Conservation (phyloP, 2,113 vertebrate genomes). For the Mirza zaza region DNA sequence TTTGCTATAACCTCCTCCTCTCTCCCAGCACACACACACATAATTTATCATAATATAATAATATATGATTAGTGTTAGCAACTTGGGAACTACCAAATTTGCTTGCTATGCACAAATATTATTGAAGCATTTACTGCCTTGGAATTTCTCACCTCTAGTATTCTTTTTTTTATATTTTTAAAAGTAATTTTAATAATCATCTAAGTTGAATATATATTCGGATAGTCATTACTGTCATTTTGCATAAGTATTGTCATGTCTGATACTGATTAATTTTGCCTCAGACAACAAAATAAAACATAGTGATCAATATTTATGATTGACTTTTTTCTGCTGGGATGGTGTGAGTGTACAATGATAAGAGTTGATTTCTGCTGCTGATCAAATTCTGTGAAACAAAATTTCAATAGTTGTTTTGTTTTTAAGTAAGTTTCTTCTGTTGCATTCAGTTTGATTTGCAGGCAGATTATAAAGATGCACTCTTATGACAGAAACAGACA, state of each 20-base stretch:
- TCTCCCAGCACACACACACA: background rate
- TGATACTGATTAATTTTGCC: conserved; percentile 30
- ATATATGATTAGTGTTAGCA: background rate
- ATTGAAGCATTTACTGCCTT: background rate
- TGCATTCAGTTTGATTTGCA: background rate
- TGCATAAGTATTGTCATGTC: background rate
- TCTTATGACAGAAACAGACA: background rate
- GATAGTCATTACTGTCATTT: background rate
- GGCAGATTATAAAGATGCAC: background rate
- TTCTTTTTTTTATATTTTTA: background rate
- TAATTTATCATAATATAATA: background rate
- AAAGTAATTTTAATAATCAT: conserved; percentile 39
- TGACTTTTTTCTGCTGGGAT: background rate
- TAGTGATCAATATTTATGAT: conserved; percentile 8
- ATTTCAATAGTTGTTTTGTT: conserved; percentile 52
- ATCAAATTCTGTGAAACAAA: background rate
- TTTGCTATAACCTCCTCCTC: background rate
- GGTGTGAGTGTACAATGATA: background rate
- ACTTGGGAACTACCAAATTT: background rate
- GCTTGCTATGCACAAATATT: background rate
- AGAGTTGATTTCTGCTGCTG: background rate
- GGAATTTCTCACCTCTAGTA: background rate
- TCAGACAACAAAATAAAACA: conserved; percentile 41
- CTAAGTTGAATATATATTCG: conserved; percentile 24
- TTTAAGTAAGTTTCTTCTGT: conserved; percentile 9